These are phyloP conservation scores for Drosophila imparisetae DNA, from an alignment of 2,888 invertebrate species.

Conservation along the genomic window DNA sequence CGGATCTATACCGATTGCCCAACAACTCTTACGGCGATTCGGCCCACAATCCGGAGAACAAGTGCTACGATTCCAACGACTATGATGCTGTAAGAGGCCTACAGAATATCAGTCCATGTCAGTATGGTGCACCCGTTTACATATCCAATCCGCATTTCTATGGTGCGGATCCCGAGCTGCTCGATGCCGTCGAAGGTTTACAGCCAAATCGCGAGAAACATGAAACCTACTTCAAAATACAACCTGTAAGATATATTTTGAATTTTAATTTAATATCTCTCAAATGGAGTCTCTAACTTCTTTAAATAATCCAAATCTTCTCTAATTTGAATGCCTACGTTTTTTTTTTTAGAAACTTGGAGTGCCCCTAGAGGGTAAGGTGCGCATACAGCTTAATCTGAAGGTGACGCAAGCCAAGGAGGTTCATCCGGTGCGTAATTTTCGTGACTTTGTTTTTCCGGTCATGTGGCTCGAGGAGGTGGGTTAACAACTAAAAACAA, in stretches of 20 bases:
- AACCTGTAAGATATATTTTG: conserved; percentile 87
- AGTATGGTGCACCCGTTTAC: conserved; percentile 94
- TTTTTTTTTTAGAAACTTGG: conserved; percentile 89
- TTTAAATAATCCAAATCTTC: background rate
- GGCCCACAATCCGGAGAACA: conserved; percentile 88
- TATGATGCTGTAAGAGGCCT: conserved; percentile 90
- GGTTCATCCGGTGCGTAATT: conserved; percentile 90
- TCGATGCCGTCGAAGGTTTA: conserved; percentile 90
- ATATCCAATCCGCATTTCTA: conserved; percentile 96
- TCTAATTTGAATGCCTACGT: background rate
- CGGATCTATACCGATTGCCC: conserved; percentile 90
- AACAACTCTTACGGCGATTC: conserved; percentile 89
- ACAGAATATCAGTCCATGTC: conserved; percentile 94
- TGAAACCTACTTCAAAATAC: conserved; percentile 92
- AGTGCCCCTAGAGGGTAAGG: conserved; percentile 92
- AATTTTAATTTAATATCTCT: background rate
- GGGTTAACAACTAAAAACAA: conserved; percentile 82
- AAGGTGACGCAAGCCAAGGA: conserved; percentile 91
- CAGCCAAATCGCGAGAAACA: conserved; percentile 89
- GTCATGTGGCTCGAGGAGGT: conserved; percentile 96
- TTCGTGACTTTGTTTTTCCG: conserved; percentile 92
- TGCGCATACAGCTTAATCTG: conserved; percentile 92
- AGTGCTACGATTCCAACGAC: conserved; percentile 89
- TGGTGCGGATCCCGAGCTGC: conserved; percentile 89
- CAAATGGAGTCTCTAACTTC: background rate